Percentiles rank a stretch among this genome's conserved stretches.
Evolutionary conservation across 2,888 invertebrate genomes (phyloP).

Genomic region (Bellardia pandia): DNA sequence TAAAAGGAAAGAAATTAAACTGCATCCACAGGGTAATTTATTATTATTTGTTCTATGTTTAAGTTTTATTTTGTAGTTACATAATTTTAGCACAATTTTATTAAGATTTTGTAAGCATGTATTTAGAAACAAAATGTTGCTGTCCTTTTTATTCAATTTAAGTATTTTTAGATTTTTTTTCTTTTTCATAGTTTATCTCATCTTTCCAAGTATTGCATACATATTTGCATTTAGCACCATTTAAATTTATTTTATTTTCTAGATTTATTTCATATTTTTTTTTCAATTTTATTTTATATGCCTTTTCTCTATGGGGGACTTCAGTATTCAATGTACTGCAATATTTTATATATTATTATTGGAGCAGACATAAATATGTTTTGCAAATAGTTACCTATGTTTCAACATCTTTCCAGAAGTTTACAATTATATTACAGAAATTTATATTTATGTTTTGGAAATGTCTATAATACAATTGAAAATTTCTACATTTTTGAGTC

Average conservation of each 20-base stretch:
- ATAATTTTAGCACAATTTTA: constrained; percentile 33
- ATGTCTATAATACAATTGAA: too few relatives aligned
- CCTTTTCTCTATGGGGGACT: too few relatives aligned
- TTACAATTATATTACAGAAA: too few relatives aligned
- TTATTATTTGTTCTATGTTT: constrained; percentile 60
- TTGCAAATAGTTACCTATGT: too few relatives aligned
- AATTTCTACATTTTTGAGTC: too few relatives aligned
- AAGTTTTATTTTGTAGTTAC: constrained; percentile 38
- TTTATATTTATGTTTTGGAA: too few relatives aligned
- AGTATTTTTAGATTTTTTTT: constrained; percentile 9
- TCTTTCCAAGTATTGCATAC: too few relatives aligned
- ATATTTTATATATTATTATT: too few relatives aligned
- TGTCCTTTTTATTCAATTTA: background rate
- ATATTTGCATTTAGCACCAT: background rate
- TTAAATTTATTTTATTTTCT: background rate
- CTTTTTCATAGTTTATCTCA: too few relatives aligned
- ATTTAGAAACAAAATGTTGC: background rate
- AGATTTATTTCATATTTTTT: background rate
- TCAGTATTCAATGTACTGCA: too few relatives aligned
- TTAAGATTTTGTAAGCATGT: constrained; percentile 45
- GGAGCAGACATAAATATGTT: too few relatives aligned
- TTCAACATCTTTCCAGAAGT: too few relatives aligned
- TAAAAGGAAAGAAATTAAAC: constrained; percentile 84
- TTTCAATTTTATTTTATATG: background rate
- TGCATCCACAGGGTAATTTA: constrained; percentile 83